Evolutionary conservation across 1,140 invertebrate species (phyloP).

Genomic region (Drosophila ercepeae): DNA sequence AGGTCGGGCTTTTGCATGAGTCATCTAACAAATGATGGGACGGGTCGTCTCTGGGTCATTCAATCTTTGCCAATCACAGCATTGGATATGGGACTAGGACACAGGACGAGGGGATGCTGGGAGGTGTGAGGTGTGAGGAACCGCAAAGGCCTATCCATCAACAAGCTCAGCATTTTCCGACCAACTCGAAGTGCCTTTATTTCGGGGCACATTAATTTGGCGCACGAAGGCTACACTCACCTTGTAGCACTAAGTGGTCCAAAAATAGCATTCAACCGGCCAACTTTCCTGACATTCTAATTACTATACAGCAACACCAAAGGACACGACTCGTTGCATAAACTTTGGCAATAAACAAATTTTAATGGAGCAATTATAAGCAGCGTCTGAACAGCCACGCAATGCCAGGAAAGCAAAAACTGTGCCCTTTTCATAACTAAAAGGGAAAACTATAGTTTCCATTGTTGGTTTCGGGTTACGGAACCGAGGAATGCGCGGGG

Average conservation of each 20-base stretch:
- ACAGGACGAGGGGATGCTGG: neutral
- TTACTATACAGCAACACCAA: slow-evolving; percentile 45
- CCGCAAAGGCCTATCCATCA: slow-evolving; percentile 27
- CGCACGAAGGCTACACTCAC: neutral
- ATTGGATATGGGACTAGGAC: neutral
- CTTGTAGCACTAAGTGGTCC: slow-evolving; percentile 25
- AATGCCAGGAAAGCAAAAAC: slow-evolving; percentile 24
- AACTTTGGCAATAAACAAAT: slow-evolving; percentile 77
- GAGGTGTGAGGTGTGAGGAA: neutral
- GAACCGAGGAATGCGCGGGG: neutral
- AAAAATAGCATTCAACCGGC: slow-evolving; percentile 45
- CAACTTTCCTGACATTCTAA: slow-evolving; percentile 68
- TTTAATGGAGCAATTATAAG: slow-evolving; percentile 82
- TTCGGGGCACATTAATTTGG: neutral
- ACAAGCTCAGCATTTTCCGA: slow-evolving; percentile 1
- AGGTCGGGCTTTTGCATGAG: slow-evolving; percentile 57
- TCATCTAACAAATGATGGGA: slow-evolving; percentile 73
- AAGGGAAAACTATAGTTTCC: slow-evolving; percentile 62
- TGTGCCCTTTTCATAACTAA: slow-evolving; percentile 65
- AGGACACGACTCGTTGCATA: slow-evolving; percentile 58
- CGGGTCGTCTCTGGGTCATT: slow-evolving; percentile 24
- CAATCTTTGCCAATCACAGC: slow-evolving; percentile 56
- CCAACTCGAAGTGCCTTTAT: neutral
- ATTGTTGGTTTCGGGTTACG: slow-evolving; percentile 4
- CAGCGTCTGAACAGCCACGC: slow-evolving; percentile 72